Conservation (phyloP, 2,113 vertebrate genomes). For the Hyaena hyaena region DNA sequence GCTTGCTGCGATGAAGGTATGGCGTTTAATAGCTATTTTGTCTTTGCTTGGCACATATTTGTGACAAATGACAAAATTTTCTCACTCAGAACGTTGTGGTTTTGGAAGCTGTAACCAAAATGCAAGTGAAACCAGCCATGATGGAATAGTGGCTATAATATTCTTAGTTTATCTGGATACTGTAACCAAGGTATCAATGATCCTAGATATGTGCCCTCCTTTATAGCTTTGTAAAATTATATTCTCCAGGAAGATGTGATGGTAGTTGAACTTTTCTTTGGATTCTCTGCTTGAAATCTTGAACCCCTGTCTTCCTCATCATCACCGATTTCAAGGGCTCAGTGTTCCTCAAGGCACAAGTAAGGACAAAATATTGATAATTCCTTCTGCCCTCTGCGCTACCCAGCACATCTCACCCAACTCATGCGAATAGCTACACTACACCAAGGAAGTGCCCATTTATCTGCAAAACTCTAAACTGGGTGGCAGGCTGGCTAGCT, state of each 20-base stretch:
- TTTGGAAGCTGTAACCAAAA: not conserved
- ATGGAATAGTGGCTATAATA: accelerated
- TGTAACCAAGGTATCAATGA: accelerated
- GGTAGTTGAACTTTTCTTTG: not conserved
- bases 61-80: not conserved
- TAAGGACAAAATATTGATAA: accelerated
- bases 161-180: not conserved
- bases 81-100: not conserved
- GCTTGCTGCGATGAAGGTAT: not conserved
- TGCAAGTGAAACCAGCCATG: not conserved
- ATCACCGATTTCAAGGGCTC: not conserved
- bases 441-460: too few species aligned
- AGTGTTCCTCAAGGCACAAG: not conserved
- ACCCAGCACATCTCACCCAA: not conserved
- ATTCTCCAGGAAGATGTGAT: not conserved
- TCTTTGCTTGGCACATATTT: not conserved
- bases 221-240: not conserved
- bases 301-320: not conserved
- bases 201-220: not conserved
- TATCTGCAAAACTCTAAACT: not conserved
- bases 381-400: not conserved
- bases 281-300: not conserved
- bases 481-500: too few species aligned
- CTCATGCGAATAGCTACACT: not conserved
- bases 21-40: not conserved